phyloP scores from a whole-genome alignment of 2,797 vertebrate genomes.

The Melanotaenia maccullochi region DNA sequence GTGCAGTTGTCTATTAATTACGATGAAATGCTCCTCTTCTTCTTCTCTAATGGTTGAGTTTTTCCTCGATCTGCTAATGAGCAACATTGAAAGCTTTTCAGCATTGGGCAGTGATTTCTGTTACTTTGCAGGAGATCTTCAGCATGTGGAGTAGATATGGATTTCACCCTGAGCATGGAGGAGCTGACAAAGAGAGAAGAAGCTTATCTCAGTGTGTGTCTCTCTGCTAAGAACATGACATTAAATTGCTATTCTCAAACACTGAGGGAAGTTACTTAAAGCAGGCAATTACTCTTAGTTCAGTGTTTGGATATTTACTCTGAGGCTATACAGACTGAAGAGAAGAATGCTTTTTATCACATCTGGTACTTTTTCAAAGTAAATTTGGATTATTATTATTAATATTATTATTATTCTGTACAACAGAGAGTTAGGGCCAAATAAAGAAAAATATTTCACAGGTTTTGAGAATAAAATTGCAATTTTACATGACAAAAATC shows the following conservation, averaged over 20 bases:
- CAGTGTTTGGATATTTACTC: slow-evolving; percentile 22
- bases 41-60: slow-evolving; percentile 10
- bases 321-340: not conserved
- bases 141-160: slow-evolving; percentile 46
- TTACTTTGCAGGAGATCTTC: slow-evolving; percentile 47
- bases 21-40: slow-evolving; percentile 37
- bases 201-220: slow-evolving; percentile 61
- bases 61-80: slow-evolving; percentile 19
- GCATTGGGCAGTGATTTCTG: slow-evolving; percentile 56
- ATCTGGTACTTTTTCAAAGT: not conserved
- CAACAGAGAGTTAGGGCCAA: too few relatives aligned
- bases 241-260: slow-evolving; percentile 56
- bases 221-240: slow-evolving; percentile 52
- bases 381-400: not conserved
- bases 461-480: too few relatives aligned
- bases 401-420: not conserved
- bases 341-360: not conserved
- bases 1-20: slow-evolving; percentile 52
- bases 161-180: slow-evolving; percentile 41
- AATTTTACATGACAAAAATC: too few relatives aligned
- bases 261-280: slow-evolving; percentile 18
- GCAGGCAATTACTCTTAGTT: slow-evolving; percentile 16
- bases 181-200: slow-evolving; percentile 38
- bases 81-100: slow-evolving; percentile 63
- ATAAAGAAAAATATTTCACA: too few relatives aligned